Evolutionary conservation across 2,888 invertebrate genomes (phyloP).

Genomic region (Piscicola geometra): DNA sequence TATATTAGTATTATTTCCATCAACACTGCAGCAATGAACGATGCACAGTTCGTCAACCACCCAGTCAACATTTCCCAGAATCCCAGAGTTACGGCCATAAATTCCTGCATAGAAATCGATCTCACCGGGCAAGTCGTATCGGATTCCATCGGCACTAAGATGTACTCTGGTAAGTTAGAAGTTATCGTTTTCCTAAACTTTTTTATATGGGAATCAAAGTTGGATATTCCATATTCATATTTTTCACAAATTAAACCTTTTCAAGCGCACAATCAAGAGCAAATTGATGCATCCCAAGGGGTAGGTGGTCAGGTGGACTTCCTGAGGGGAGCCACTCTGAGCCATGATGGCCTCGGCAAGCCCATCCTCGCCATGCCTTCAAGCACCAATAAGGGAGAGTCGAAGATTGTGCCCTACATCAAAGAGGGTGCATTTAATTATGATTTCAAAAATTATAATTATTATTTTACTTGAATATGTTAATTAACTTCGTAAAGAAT

Average conservation of each 20-base stretch:
- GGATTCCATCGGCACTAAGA: conserved; percentile 79
- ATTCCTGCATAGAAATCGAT: conserved; percentile 90
- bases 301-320: conserved; percentile 93
- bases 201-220: no score
- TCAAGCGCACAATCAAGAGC: no score
- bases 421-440: conserved; percentile 78
- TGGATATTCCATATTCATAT: no score
- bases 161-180: conserved; percentile 64
- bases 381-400: conserved; percentile 70
- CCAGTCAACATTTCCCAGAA: conserved; percentile 74
- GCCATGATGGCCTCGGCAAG: conserved; percentile 77
- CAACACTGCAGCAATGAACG: conserved; percentile 70
- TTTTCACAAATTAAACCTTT: no score
- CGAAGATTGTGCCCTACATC: conserved; percentile 77
- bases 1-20: background rate
- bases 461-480: no score
- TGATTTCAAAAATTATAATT: no score
- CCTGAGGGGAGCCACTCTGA: conserved; percentile 80
- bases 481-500: no score
- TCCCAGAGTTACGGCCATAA: conserved; percentile 90
- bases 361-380: conserved; percentile 87
- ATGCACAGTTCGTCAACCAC: conserved; percentile 82
- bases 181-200: no score
- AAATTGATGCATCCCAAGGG: no score
- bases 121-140: conserved; percentile 83